Conservation (phyloP, 2,888 invertebrate genomes). For the Polylopha cassiicola region DNA sequence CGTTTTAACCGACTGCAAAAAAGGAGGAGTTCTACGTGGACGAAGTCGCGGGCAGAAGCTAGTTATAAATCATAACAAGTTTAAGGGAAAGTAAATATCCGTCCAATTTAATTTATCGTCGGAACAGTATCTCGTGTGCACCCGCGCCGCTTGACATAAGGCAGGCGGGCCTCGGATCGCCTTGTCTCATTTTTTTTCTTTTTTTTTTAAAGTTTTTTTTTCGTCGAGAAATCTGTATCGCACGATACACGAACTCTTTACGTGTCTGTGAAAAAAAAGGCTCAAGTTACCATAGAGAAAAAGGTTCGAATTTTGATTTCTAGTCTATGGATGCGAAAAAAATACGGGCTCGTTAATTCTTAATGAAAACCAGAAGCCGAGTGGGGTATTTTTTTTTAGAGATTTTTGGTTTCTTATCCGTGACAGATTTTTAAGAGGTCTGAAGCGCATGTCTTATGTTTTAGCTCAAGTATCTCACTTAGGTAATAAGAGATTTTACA, state of each 20-base stretch:
- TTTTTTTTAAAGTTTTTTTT: constrained; percentile 43
- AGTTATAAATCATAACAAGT: too few relatives aligned
- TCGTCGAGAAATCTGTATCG: constrained; percentile 63
- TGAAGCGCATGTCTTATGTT: too few relatives aligned
- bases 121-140: constrained; percentile 4
- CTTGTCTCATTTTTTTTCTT: constrained; percentile 39
- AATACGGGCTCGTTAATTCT: constrained; percentile 15
- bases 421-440: too few relatives aligned
- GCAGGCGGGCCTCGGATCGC: constrained; percentile 43
- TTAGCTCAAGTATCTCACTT: too few relatives aligned
- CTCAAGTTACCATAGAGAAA: too few relatives aligned
- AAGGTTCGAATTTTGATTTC: constrained; percentile 20
- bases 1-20: too few relatives aligned
- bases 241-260: constrained; percentile 56
- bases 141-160: constrained; percentile 43
- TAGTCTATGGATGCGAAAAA: constrained; percentile 19
- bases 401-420: too few relatives aligned
- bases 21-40: too few relatives aligned
- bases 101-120: background rate
- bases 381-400: constrained; percentile 7
- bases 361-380: constrained; percentile 20
- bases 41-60: too few relatives aligned
- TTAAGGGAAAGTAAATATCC: background rate
- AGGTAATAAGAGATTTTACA: too few relatives aligned
- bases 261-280: constrained; percentile 38